A percentile compares a stretch with the other conserved stretches of the same genome.
These are phyloP conservation scores for Onychomys leucogaster DNA, from an alignment of 2,797 vertebrate species.

Conservation along the genomic window DNA sequence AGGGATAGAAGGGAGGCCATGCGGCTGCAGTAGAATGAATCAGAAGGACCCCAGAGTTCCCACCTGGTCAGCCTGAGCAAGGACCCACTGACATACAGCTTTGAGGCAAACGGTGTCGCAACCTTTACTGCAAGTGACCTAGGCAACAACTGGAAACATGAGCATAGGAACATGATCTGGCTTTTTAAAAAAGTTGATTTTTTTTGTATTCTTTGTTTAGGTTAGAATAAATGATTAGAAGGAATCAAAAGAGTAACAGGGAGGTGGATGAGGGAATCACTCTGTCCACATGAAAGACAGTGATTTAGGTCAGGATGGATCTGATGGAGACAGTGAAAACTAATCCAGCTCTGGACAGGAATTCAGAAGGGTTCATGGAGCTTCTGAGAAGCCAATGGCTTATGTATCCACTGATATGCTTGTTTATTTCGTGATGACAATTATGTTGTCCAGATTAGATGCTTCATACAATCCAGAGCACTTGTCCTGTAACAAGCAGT, in stretches of 20 bases:
- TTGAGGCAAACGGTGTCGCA: not conserved
- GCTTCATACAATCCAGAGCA: not conserved
- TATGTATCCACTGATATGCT: not conserved
- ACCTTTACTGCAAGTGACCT: slow-evolving; percentile 11
- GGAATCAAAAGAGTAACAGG: not conserved
- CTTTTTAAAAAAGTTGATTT: not conserved
- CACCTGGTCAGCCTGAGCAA: not conserved
- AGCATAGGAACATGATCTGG: not conserved
- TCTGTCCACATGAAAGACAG: not conserved
- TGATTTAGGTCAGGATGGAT: not conserved
- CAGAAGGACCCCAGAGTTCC: not conserved
- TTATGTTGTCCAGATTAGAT: slow-evolving; percentile 8
- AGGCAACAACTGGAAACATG: not conserved
- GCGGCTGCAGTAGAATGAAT: not conserved
- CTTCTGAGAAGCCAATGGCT: not conserved
- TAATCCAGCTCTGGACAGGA: not conserved
- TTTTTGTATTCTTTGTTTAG: slow-evolving; percentile 7
- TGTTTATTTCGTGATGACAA: slow-evolving; percentile 24
- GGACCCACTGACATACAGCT: not conserved
- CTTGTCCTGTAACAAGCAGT: slow-evolving; percentile 4
- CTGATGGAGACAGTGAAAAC: not conserved
- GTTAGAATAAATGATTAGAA: slow-evolving; percentile 38
- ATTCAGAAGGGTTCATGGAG: not conserved
- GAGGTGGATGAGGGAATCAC: not conserved
- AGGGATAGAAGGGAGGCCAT: not conserved